Conservation (phyloP, 2,797 vertebrate genomes). For the Valencia hispanica region DNA sequence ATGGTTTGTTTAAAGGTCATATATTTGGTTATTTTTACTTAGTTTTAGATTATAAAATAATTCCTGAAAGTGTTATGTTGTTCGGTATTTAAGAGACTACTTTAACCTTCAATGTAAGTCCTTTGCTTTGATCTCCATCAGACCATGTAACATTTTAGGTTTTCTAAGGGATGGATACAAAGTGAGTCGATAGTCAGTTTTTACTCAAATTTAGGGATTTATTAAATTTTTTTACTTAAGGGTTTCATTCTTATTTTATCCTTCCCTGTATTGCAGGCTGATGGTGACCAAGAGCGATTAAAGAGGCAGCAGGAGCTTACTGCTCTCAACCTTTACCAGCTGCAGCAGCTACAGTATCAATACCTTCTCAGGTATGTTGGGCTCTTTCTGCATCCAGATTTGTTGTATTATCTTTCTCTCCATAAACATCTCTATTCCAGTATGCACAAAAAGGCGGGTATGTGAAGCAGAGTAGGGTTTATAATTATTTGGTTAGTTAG, state of each 20-base stretch:
- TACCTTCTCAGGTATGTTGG: slow-evolving; percentile 91
- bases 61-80: not conserved
- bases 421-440: not conserved
- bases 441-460: not conserved
- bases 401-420: not conserved
- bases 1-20: not conserved
- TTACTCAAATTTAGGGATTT: not conserved
- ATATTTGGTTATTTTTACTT: not conserved
- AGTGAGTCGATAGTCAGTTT: too few species aligned
- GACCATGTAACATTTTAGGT: not conserved
- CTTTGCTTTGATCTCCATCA: not conserved
- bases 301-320: slow-evolving; percentile 94
- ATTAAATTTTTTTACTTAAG: not conserved
- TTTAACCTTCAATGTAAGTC: not conserved
- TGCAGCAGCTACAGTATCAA: slow-evolving; percentile 94
- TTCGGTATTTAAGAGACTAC: not conserved
- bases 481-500: too few species aligned
- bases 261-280: slow-evolving; percentile 78
- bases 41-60: not conserved
- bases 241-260: slow-evolving; percentile 4
- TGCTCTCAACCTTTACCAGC: slow-evolving; percentile 94
- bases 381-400: not conserved
- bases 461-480: not conserved
- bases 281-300: slow-evolving; percentile 92
- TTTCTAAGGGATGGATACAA: not conserved